Base-by-base conservation (phyloP, 53 echinoderm and acorn worm genomes). In the Hippasteria phrygiana region DNA sequence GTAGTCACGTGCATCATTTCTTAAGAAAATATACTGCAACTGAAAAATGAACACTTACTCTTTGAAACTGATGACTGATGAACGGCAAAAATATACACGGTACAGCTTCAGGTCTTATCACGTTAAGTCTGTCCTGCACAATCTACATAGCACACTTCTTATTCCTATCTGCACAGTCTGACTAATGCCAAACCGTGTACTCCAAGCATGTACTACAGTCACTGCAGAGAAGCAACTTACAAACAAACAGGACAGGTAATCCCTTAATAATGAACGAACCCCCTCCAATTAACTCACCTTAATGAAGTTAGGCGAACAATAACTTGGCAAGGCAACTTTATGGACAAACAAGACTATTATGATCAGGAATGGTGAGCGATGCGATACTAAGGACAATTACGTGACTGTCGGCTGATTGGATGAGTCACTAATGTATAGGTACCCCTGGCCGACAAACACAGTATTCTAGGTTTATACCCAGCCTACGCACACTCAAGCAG, bases 351-450 rank as follows among this genome's bases (percentile, higher is more conserved):
- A 24, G 59, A 22, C 28, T 51, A 17, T 17, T 24, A 59, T 59
- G 22, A 26, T 59, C 4, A 26, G 59, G 59, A 24, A 59, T 26
- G 26, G 3, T 59, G 17, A 0, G 4, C 17, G 26, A 5, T 4
- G 3, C 14, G 26, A n/a, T 18, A 8, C 26, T 8, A 26, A 26
- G 59, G 55, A 17, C 26, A 59, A 59, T 59, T 59, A 59, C 27
- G 26, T 26, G 2, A 22, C 31, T 64, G 67, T 35, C 36, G 36
- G 36, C 8, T 26, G 32, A 66, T 1, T 59, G 1, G 67, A 26
- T 66, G 67, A 66, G 67, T 66, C 67, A 66, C 67, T 22, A 13
- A n/a, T 47, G 47, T 26, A 13, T 66, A 66, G 67, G 32, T 66
- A 66, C 67, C 32, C 35, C 67, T 66, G 67, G 35, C 67, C 3